These are phyloP conservation scores for Champsocephalus gunnari DNA, from an alignment of 2,797 vertebrate species.

Conservation along the genomic window DNA sequence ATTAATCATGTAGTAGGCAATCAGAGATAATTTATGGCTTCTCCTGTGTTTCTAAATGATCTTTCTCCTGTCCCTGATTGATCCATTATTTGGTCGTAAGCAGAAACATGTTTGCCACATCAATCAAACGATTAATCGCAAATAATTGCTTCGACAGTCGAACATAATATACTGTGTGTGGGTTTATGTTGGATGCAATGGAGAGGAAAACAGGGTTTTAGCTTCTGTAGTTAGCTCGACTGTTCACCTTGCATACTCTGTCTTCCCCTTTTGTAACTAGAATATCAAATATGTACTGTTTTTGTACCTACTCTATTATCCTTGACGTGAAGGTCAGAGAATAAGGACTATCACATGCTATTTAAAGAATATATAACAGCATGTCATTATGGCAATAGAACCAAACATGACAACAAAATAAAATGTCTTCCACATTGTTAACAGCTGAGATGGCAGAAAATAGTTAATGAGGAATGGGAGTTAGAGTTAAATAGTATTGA, in stretches of 20 bases:
- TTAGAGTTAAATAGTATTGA: no score
- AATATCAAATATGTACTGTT: no score
- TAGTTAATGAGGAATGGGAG: no score
- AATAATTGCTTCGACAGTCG: constrained; percentile 75
- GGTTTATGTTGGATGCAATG: constrained; percentile 12
- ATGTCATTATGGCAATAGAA: no score
- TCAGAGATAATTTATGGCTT: constrained; percentile 81
- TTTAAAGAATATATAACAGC: no score
- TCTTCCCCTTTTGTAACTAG: no score
- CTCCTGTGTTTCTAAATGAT: constrained; percentile 78
- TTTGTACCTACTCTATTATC: no score
- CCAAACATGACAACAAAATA: no score
- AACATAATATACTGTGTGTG: constrained; percentile 62
- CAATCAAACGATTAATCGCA: constrained; percentile 79
- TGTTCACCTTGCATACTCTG: neutral
- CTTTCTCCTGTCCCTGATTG: constrained; percentile 75
- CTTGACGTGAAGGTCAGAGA: no score
- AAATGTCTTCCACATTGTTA: no score
- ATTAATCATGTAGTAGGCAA: constrained; percentile 79
- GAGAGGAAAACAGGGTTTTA: neutral
- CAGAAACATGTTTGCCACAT: constrained; percentile 81
- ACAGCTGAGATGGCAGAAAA: no score
- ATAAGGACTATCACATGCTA: no score
- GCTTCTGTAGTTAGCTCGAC: constrained; percentile 8
- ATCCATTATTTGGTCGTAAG: constrained; percentile 82